Conservation (phyloP, 2,888 invertebrate genomes). For the Maniola hyperantus region DNA sequence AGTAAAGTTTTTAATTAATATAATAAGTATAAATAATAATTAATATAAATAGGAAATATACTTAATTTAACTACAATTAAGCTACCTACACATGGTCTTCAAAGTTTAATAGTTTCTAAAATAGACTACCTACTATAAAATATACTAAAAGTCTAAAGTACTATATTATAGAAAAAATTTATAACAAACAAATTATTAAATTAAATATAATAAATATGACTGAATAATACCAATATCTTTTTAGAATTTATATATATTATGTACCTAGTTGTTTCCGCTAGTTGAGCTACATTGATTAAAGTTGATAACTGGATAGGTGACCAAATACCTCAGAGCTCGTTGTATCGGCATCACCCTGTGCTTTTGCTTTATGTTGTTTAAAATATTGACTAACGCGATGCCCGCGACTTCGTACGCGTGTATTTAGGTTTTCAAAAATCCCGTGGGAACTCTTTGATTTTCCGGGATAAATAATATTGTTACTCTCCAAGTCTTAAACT, state of each 20-base stretch:
- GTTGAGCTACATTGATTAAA: not conserved
- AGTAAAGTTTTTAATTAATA: not conserved
- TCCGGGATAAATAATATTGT: too few species aligned
- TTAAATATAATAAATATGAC: not conserved
- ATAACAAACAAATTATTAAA: not conserved
- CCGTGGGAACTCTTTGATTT: too few species aligned
- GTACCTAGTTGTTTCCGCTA: not conserved
- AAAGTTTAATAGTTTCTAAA: not conserved
- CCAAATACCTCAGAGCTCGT: not conserved
- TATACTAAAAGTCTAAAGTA: not conserved
- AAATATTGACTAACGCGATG: too few species aligned
- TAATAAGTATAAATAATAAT: not conserved
- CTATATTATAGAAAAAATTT: not conserved
- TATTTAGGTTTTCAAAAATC: too few species aligned
- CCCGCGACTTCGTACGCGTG: too few species aligned
- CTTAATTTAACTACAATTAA: too few species aligned
- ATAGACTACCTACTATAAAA: not conserved
- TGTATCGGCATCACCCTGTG: too few species aligned
- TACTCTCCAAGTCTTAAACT: too few species aligned
- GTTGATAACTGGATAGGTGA: not conserved
- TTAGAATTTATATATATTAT: not conserved
- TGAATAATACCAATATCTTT: conserved; percentile 2
- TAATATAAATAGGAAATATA: not conserved
- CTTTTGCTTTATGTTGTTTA: too few species aligned
- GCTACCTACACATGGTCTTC: not conserved